phyloP scores from a whole-genome alignment of 2,888 invertebrate genomes.

The Pecten maximus region DNA sequence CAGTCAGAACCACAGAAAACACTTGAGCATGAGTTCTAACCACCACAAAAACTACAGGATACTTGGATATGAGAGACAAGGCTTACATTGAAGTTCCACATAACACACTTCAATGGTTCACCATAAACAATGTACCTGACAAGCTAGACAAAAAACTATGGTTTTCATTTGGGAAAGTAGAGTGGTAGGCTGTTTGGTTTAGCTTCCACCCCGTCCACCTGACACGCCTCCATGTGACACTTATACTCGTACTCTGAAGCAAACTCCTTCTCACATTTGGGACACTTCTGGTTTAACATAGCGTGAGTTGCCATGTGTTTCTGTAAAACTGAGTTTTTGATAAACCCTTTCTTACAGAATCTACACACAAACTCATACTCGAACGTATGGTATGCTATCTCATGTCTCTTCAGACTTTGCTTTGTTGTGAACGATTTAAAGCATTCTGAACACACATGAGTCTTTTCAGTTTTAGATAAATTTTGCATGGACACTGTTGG shows the following conservation, averaged over 20 bases:
- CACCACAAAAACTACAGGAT: no score
- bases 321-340: constrained; percentile 1
- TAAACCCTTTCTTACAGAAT: constrained; percentile 4
- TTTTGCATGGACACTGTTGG: neutral
- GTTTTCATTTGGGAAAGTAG: neutral
- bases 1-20: neutral
- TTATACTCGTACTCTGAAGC: neutral
- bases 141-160: neutral
- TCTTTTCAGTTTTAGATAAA: neutral
- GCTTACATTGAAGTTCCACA: no score
- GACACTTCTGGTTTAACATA: neutral
- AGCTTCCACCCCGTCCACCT: neutral
- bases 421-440: neutral
- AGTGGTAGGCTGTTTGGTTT: neutral
- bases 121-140: neutral
- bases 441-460: neutral
- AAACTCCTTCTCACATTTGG: neutral
- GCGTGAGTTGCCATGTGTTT: neutral
- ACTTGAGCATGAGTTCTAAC: neutral
- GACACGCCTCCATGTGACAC: neutral
- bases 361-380: constrained; percentile 9
- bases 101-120: neutral
- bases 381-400: constrained; percentile 8
- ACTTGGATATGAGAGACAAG: no score
- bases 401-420: neutral